Conservation (phyloP, 2,797 vertebrate species). For the Bradypus variegatus region DNA sequence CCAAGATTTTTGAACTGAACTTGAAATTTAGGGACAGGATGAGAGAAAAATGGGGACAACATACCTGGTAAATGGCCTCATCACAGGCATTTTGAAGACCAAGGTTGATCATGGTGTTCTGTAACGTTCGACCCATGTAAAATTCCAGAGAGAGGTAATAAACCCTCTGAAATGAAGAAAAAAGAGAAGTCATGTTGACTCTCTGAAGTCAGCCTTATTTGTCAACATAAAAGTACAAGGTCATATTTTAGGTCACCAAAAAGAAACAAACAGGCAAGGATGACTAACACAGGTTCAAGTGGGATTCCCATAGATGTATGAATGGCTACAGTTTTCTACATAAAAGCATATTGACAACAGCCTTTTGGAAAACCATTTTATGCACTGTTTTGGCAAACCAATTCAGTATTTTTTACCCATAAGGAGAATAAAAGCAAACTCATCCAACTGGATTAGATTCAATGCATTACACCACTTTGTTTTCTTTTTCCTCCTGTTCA, state of each 20-base stretch:
- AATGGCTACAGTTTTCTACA: not conserved
- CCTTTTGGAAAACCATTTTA: not conserved
- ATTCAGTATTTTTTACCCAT: not conserved
- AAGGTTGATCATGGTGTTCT: conserved; percentile 98
- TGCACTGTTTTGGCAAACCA: not conserved
- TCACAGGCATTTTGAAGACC: conserved; percentile 96
- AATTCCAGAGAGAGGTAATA: conserved; percentile 98
- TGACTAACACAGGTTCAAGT: not conserved
- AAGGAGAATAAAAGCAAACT: not conserved
- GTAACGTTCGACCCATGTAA: conserved; percentile 94
- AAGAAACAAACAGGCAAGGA: not conserved
- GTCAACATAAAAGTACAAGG: not conserved
- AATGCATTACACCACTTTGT: not conserved
- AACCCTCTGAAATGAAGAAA: conserved; percentile 81
- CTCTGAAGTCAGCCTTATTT: not conserved
- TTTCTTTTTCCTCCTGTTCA: not conserved
- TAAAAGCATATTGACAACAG: not conserved
- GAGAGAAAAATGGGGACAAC: not conserved
- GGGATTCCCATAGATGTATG: not conserved
- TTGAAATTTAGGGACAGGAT: not conserved
- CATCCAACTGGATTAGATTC: not conserved
- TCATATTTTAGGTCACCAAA: not conserved
- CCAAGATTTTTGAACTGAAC: not conserved
- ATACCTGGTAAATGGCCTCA: conserved; percentile 96
- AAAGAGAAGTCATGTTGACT: not conserved